Conservation (phyloP, 2,888 invertebrate species). For the Drosophila nr. medialis region DNA sequence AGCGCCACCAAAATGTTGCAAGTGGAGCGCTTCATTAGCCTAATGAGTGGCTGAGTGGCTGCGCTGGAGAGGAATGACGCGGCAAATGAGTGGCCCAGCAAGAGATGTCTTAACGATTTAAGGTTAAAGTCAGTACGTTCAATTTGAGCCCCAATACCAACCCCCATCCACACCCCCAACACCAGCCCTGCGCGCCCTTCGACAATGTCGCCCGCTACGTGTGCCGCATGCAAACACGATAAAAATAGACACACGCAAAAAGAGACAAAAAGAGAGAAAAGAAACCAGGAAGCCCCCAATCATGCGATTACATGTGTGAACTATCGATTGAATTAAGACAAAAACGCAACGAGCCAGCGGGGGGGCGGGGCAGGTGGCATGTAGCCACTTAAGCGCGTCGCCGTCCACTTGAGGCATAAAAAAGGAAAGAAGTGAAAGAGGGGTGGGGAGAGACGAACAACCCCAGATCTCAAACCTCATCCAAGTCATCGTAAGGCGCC, state of each 20-base stretch:
- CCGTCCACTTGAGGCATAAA: constrained; percentile 72
- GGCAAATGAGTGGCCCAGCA: constrained; percentile 44
- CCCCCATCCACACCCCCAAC: background rate
- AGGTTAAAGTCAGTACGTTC: constrained; percentile 65
- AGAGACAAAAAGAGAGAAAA: constrained; percentile 45
- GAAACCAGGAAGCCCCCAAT: constrained; percentile 73
- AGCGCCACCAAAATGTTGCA: constrained; percentile 28
- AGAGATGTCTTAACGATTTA: constrained; percentile 57
- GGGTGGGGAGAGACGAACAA: constrained; percentile 56
- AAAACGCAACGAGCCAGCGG: constrained; percentile 47
- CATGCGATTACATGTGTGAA: constrained; percentile 78
- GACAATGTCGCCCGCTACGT: constrained; percentile 69
- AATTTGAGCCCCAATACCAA: constrained; percentile 10
- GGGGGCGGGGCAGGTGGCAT: constrained; percentile 25
- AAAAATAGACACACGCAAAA: constrained; percentile 59
- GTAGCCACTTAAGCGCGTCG: constrained; percentile 75
- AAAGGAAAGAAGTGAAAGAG: constrained; percentile 35
- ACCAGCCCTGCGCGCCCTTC: constrained; percentile 15
- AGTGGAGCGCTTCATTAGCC: constrained; percentile 65
- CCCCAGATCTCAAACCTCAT: constrained; percentile 61
- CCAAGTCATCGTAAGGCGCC: constrained; percentile 56
- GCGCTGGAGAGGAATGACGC: constrained; percentile 44
- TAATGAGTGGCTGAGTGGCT: constrained; percentile 56
- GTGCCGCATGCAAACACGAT: constrained; percentile 69
- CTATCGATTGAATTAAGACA: constrained; percentile 82